phyloP scores from a whole-genome alignment of 2,113 vertebrate species.

The Neolamprologus cancellatus region DNA sequence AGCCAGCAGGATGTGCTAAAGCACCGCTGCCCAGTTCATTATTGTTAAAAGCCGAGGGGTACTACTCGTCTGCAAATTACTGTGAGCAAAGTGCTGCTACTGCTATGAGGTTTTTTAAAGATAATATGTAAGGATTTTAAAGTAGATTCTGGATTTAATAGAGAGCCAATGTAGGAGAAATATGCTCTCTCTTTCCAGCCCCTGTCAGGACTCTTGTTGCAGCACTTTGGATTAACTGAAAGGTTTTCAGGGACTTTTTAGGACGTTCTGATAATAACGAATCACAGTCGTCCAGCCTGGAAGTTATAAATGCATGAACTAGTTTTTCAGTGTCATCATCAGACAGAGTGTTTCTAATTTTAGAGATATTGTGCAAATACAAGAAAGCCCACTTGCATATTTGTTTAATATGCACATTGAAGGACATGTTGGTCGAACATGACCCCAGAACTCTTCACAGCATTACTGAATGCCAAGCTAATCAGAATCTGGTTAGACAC shows the following conservation, averaged over 20 bases:
- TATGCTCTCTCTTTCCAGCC: fast-evolving
- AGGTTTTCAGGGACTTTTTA: neutral
- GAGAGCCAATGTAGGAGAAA: fast-evolving
- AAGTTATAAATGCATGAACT: neutral
- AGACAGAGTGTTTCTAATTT: neutral
- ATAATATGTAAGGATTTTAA: neutral
- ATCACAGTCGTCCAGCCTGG: neutral
- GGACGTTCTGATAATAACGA: fast-evolving
- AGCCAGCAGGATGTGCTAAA: neutral
- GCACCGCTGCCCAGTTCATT: neutral
- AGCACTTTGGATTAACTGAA: neutral
- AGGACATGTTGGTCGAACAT: neutral
- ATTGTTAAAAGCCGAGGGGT: fast-evolving
- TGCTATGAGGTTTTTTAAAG: fast-evolving
- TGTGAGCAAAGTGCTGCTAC: neutral
- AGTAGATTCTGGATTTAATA: neutral
- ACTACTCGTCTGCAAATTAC: neutral
- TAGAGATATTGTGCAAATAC: neutral
- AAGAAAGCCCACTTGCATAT: neutral
- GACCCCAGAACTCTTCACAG: neutral
- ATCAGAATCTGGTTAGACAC: fast-evolving
- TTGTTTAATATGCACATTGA: neutral
- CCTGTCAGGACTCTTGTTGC: neutral
- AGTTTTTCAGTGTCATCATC: neutral
- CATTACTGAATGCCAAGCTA: neutral